Evolutionary conservation across 2,113 vertebrate species (phyloP), one percentile per base, ranked within the genome.

Genomic region (Odocoileus virginianus): DNA sequence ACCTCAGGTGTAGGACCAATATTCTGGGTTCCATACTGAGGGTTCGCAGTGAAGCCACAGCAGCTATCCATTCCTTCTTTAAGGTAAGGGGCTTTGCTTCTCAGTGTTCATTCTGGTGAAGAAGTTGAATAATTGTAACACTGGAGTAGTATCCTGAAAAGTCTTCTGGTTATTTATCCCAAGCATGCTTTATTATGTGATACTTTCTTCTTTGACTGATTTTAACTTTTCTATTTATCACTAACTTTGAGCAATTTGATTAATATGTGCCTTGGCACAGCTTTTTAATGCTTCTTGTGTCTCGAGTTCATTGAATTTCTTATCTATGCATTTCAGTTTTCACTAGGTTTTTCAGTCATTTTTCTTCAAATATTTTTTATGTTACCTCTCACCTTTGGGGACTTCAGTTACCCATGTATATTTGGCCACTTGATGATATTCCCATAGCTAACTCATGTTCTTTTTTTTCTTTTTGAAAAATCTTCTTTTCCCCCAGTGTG

Each of bases 1-100:
- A 99, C 96, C 98, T 99, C 67, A 99, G 99, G 7, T 99, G 99
- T 97, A 98, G 99, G 96, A 99, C 71, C 50, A 99, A 99, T 78
- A 74, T 96, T 0, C 99, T 99, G 3, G 97, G 99, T 12, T 99
- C 99, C 30, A 98, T 99, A 45, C 74, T 99, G 97, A 99, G 99
- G 85, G 98, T 99, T 97, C 99, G 99, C 94, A 99, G 99, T 76
- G 99, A 99, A 96, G 99, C 99, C 91, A 99, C 99, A 0, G 90
- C 99, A 40, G 99, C 99, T 4, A 98, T 99, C 97, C 99, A 99
- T 89, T 98, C 99, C 0, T 99, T 99, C 98, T 99, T 99, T 98
- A 99, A 99, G 99, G 99, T 99, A 98, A 92, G 95, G 33, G 2
- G 4, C 27, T 87, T 86, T 87, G 33, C 52, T 91, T 57, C 60